Base-by-base conservation (phyloP, 2,888 invertebrate genomes). In the Matsumyia berberina region DNA sequence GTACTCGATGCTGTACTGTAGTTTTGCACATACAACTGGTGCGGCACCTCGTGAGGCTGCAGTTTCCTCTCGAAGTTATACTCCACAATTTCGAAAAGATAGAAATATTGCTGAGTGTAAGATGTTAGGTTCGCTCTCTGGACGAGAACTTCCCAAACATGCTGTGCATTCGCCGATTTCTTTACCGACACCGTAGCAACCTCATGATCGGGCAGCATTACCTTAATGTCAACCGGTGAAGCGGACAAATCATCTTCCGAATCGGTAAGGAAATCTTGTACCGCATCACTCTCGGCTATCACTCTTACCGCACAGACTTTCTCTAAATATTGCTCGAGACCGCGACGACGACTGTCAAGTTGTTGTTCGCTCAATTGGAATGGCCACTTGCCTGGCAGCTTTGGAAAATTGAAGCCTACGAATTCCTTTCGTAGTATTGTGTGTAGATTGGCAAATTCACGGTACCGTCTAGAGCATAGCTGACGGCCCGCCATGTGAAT, bases 401-500 rank as follows among this genome's bases (percentile, higher is more conserved):
- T 98, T 0, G 99, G 99, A 91, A 99, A 99, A 92, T 95, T 97
- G 91, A 97, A 99, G 72, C 95, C 99, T 87, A 96, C 94, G 91
- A 99, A 99, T 92, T 99, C 98, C 92, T 97, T 96, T 91, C 98
- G 96, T 70, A 99, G 93, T 88, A 95, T 95, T 88, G 95, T 94
- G 90, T 99, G 97, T 83, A 99, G 93, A 87, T 96, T 96, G 7
- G 97, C 95, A 92, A 99, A 99, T 93, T 99, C 99, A 81, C 98
- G 94, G 92, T 99, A 99, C 42, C 99, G 94, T 62, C 99, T 93
- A 60, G 99, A 99, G 92, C 99, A 99, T 67, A 99, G 93, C 91
- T 99, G 99, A 37, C 99, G 93, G 0, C 99, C 99, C 5, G 99
- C 99, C 99, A 99, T 99, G 92, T 99, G 98, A 86, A 99, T 98